Percentiles rank a stretch among this genome's conserved stretches.
phyloP scores from a whole-genome alignment of 2,113 vertebrate genomes.

The Pangasianodon hypophthalmus region DNA sequence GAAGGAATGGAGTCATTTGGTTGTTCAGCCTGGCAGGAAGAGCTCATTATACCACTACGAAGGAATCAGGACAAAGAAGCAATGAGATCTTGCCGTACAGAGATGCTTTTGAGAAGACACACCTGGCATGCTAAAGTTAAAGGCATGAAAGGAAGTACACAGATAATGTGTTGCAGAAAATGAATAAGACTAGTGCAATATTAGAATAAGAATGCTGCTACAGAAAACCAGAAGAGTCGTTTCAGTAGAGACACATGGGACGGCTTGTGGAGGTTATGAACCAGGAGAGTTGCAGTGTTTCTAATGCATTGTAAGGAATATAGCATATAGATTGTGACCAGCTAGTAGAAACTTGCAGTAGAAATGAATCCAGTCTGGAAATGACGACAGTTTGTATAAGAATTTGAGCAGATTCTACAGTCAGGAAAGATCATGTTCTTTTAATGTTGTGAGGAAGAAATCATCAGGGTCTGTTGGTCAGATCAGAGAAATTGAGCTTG shows the following conservation, averaged over 20 bases:
- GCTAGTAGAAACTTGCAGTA: neutral
- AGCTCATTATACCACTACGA: neutral
- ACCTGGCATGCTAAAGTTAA: neutral
- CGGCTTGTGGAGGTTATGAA: neutral
- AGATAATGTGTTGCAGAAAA: neutral
- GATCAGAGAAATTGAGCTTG: neutral
- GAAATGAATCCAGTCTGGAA: neutral
- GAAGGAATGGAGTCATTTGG: neutral
- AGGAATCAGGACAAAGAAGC: neutral
- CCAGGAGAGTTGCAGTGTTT: neutral
- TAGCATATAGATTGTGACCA: neutral
- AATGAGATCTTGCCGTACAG: neutral
- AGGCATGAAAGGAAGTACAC: neutral
- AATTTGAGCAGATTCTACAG: neutral
- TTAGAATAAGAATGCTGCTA: neutral
- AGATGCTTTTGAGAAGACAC: slow-evolving; percentile 12
- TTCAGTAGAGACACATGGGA: neutral
- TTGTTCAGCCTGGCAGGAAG: neutral
- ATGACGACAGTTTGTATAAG: neutral
- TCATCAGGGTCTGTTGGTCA: neutral
- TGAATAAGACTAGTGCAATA: neutral
- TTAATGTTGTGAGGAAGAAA: neutral
- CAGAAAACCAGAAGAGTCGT: neutral
- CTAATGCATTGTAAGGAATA: neutral
- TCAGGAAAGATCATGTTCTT: neutral